Conservation (phyloP, 2,113 vertebrate genomes). For the Nyctereutes procyonoides region DNA sequence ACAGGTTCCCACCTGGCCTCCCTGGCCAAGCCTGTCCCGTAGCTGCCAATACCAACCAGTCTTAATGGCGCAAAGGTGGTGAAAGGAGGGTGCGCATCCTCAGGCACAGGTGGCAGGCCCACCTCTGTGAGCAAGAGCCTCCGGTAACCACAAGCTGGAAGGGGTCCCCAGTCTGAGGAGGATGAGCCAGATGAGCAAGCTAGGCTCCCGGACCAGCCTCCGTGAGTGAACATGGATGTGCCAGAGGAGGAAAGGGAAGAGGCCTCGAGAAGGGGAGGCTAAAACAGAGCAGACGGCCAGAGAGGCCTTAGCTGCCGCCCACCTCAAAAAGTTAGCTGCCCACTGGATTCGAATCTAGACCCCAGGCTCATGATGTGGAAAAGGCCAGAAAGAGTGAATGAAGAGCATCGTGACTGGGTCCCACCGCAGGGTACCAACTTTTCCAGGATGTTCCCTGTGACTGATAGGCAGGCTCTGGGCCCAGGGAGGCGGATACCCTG, state of each 20-base stretch:
- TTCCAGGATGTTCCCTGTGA: not conserved
- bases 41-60: not conserved
- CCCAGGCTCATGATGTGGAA: not conserved
- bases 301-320: not conserved
- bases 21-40: not conserved
- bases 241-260: not conserved
- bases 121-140: too few species aligned
- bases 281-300: not conserved
- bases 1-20: not conserved
- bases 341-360: not conserved
- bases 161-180: not conserved
- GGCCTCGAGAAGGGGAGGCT: not conserved
- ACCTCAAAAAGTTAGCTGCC: not conserved
- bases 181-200: not conserved
- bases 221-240: fast-evolving
- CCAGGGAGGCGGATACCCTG: not conserved
- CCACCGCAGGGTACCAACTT: fast-evolving
- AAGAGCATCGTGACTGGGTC: not conserved
- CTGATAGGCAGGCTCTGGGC: fast-evolving
- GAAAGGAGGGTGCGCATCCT: not conserved
- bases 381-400: not conserved
- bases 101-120: not conserved
- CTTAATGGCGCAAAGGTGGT: not conserved
- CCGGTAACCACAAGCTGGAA: not conserved
- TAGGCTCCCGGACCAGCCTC: fast-evolving